Base-by-base conservation (phyloP, 2,797 vertebrate species). In the Peromyscus melanophrys region DNA sequence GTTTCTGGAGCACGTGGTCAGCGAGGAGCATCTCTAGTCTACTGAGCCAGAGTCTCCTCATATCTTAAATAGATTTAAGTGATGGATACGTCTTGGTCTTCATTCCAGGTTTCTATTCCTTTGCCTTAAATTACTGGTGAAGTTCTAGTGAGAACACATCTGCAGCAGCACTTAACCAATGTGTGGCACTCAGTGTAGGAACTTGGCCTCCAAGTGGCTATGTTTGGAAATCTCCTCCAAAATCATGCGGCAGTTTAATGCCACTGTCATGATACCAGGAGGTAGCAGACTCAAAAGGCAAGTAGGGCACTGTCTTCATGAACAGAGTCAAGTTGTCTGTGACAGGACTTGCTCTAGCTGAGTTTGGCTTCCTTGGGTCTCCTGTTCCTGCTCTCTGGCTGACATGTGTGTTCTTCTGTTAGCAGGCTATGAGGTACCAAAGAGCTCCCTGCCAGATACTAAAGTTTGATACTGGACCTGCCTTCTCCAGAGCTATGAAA, bases 1-100 rank as follows among this genome's bases (percentile, higher is more conserved):
- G 57, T 97, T 89, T 83, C 61, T 90, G 31, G 77, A 85, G 34
- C 43, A 52, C 34, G 46, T 55, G 63, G 75, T 14, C 82, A 92
- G n/a, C n/a, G 65, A 29, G 12, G 37, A 77, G 8, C 21, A 90
- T 52, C 90, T 31, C 6, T 93, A 4, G 1, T 83, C 31, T 73
- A 13, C 4, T 65, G 34, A 91, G 34, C 16, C 57, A 89, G 8
- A 71, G 11, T 82, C 90, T 76, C 55, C 40, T 75, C 34, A 34
- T 27, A 31, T 82, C 75, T 82, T 59, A 90, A 69, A 17, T 78
- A 17, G 16, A 37, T 14, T 40, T 40, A 31, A 49, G 46, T 77
- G 78, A 14, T 81, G 40, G 16, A 55, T 34, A 76, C 8, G 31
- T 94, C 31, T 88, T 37, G 25, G 6, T 31, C 6, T 96, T 52